Evolutionary conservation across 1,140 invertebrate species (phyloP).

Genomic region (Leptoteleia sp.): DNA sequence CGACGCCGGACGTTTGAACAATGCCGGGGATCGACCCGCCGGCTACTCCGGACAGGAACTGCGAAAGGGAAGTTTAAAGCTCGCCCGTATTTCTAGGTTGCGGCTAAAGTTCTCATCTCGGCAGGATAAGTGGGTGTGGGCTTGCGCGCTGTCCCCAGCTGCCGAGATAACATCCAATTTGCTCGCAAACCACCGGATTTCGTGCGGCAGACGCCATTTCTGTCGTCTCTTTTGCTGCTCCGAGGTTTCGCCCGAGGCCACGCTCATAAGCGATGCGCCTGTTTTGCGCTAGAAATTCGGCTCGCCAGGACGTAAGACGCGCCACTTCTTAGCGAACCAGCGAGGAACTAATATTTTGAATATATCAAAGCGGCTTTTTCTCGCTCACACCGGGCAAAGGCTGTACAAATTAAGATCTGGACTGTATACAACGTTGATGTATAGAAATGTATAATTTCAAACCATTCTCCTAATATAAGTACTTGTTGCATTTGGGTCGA

Average conservation of each 20-base stretch:
- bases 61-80: conserved; percentile 69
- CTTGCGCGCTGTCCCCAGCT: conserved; percentile 74
- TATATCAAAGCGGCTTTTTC: too few species aligned
- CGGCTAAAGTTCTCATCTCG: conserved; percentile 72
- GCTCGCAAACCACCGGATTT: conserved; percentile 76
- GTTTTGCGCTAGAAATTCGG: conserved; percentile 35
- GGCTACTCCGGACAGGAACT: conserved; percentile 61
- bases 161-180: conserved; percentile 79
- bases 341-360: too few species aligned
- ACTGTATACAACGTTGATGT: too few species aligned
- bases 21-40: conserved; percentile 60
- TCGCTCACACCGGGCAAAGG: too few species aligned
- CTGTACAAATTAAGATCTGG: too few species aligned
- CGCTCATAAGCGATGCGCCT: conserved; percentile 50
- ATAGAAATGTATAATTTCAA: too few species aligned
- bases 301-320: conserved; percentile 26
- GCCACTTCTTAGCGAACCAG: conserved; percentile 6
- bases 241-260: conserved; percentile 27
- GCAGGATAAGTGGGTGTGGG: conserved; percentile 61
- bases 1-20: conserved; percentile 65
- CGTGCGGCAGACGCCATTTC: conserved; percentile 66
- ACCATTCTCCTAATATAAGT: too few species aligned
- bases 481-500: too few species aligned
- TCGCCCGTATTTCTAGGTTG: conserved; percentile 66
- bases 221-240: conserved; percentile 36